A percentile compares a stretch with the other conserved stretches of the same genome.
Evolutionary conservation across 2,113 vertebrate genomes (phyloP).

Genomic region (Apteryx owenii): DNA sequence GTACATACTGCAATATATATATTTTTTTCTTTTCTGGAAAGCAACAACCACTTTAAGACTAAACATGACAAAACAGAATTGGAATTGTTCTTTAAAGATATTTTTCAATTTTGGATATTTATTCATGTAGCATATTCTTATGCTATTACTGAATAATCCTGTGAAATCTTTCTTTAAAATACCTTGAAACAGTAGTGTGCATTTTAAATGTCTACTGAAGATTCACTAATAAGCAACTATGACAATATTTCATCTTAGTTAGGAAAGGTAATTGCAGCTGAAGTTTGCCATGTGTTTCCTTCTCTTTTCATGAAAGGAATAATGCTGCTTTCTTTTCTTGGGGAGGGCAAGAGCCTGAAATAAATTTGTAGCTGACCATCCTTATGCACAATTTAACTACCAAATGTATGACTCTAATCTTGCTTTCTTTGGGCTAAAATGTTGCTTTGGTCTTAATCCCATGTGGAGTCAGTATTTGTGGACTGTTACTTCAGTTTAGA

Average conservation of each 20-base stretch:
- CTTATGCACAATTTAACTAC: background rate
- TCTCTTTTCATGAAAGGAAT: background rate
- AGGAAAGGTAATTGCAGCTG: background rate
- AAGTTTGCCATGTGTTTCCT: background rate
- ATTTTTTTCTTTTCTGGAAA: background rate
- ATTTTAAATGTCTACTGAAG: background rate
- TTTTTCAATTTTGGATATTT: background rate
- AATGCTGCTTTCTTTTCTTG: background rate
- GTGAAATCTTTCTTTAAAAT: background rate
- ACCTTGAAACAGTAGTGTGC: background rate
- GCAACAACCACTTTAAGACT: background rate
- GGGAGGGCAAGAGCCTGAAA: background rate
- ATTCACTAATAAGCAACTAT: background rate
- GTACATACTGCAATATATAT: background rate
- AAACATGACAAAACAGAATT: background rate
- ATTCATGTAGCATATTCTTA: background rate
- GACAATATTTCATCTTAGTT: background rate
- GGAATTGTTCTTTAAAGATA: background rate
- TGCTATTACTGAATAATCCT: background rate
- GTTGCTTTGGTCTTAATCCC: background rate
- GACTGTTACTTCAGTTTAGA: background rate
- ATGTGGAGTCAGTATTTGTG: rapidly evolving
- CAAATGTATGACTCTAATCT: background rate
- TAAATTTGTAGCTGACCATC: background rate
- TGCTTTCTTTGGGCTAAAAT: background rate